Percentiles rank a stretch among this genome's conserved stretches.
phyloP scores from a whole-genome alignment of 2,113 vertebrate genomes.

The Cervus canadensis region DNA sequence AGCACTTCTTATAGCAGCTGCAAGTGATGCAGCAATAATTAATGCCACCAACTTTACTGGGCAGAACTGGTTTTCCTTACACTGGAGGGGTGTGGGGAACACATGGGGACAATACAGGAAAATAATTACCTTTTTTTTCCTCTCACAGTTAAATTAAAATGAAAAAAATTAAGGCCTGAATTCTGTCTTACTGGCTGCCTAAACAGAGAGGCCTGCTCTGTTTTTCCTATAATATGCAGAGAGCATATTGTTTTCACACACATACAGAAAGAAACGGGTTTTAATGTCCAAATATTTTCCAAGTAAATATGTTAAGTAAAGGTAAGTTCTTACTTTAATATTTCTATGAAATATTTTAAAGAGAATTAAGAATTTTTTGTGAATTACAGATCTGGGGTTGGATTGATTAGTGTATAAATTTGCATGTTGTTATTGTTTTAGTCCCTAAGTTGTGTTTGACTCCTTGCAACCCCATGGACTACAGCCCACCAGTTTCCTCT shows the following conservation, averaged over 20 bases:
- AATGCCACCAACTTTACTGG: conserved; percentile 58
- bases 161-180: conserved; percentile 41
- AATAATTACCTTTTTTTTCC: conserved; percentile 55
- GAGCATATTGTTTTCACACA: conserved; percentile 56
- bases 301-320: conserved; percentile 27
- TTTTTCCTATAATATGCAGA: conserved; percentile 36
- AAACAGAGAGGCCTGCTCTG: conserved; percentile 30
- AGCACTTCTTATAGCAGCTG: conserved; percentile 52
- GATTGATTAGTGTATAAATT: neutral
- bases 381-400: neutral
- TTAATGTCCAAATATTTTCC: conserved; percentile 53
- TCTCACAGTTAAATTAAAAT: conserved; percentile 69
- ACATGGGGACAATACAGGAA: conserved; percentile 60
- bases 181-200: conserved; percentile 62
- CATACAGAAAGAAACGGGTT: neutral
- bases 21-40: conserved; percentile 61
- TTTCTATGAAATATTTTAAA: neutral
- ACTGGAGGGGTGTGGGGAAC: neutral
- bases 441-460: neutral
- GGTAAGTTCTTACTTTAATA: neutral
- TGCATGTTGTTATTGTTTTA: neutral
- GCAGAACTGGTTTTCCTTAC: conserved; percentile 65
- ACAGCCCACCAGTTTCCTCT: neutral
- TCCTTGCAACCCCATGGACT: neutral
- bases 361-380: neutral